These are phyloP conservation scores for Spheniscus mendiculus DNA, from an alignment of 2,113 vertebrate genomes.

Conservation along the genomic window DNA sequence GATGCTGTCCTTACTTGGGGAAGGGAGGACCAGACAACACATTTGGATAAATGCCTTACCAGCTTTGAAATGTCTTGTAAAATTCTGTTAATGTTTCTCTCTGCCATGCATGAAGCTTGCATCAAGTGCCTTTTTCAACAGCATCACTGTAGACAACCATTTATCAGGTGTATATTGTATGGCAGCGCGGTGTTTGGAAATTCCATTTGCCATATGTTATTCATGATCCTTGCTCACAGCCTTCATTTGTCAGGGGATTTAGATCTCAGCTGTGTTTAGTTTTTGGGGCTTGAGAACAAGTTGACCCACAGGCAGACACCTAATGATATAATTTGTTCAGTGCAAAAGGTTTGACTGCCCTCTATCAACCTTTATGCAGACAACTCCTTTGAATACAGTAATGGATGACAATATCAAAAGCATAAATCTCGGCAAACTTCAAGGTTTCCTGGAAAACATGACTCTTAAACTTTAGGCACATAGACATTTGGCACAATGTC, in stretches of 20 bases:
- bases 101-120: conserved; percentile 55
- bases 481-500: conserved; percentile 77
- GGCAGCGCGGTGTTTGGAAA: conserved; percentile 76
- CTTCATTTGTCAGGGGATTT: conserved; percentile 86
- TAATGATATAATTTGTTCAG: conserved; percentile 80
- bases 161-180: conserved; percentile 82
- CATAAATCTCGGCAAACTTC: conserved; percentile 75
- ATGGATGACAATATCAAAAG: conserved; percentile 74
- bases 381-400: conserved; percentile 78
- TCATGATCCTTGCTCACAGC: conserved; percentile 79
- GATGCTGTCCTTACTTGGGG: background rate
- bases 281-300: conserved; percentile 83
- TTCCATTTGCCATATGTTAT: conserved; percentile 82
- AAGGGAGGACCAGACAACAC: background rate
- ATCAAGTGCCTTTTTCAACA: conserved; percentile 70
- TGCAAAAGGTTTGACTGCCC: conserved; percentile 79
- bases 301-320: conserved; percentile 82
- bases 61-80: conserved; percentile 19
- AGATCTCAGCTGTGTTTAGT: conserved; percentile 84
- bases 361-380: conserved; percentile 77
- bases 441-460: conserved; percentile 76
- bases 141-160: conserved; percentile 72
- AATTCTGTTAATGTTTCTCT: conserved; percentile 34
- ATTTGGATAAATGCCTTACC: background rate
- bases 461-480: conserved; percentile 70